Evolutionary conservation across 2,797 vertebrate species (phyloP), one percentile per base, ranked within the genome.

Genomic region (Sitta carolinensis): DNA sequence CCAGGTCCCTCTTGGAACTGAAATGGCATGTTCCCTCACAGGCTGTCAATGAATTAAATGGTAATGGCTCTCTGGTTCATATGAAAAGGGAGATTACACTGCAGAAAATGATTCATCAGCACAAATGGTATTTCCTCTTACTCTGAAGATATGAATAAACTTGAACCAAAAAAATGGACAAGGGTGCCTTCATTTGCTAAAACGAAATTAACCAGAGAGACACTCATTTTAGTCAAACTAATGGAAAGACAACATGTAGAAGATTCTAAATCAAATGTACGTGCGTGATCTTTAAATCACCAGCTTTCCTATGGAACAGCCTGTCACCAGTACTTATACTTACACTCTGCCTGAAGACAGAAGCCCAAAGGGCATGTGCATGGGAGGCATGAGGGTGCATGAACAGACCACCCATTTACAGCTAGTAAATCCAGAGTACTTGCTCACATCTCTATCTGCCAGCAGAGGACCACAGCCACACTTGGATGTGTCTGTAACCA

Each of bases 301-400:
- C 34, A 40, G 42, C 26, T 91, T 77, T 72, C 59, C 69, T 40
- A 15, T 2, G 13, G 25, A 83, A 70, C 43, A 74, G 22, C 13
- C 45, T 51, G 79, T 13, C 42, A 40, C 34, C 38, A 62, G 40
- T 23, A 57, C 16, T 19, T 67, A n/a, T 7, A 11, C 18, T 62
- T 59, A 50, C 6, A 21, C 26, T 77, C 32, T 64, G 23, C 6
- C 1, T 50, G 21, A 76, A 90, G 43, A 51, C 5, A 8, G 47
- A 74, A 89, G 27, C 16, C 89, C 68, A 69, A 75, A 40, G 38
- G n/a, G 9, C 0, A 0, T 0, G 2, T 13, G 18, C 26, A 55
- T 20, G 55, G 22, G 8, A 82, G 38, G 23, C 36, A 15, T 5
- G 19, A 92, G 57, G 54, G 75, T 43, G 20, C 43, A 21, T 5